Evolutionary conservation across 2,113 vertebrate species (phyloP).

Genomic region (Rhineura floridana): DNA sequence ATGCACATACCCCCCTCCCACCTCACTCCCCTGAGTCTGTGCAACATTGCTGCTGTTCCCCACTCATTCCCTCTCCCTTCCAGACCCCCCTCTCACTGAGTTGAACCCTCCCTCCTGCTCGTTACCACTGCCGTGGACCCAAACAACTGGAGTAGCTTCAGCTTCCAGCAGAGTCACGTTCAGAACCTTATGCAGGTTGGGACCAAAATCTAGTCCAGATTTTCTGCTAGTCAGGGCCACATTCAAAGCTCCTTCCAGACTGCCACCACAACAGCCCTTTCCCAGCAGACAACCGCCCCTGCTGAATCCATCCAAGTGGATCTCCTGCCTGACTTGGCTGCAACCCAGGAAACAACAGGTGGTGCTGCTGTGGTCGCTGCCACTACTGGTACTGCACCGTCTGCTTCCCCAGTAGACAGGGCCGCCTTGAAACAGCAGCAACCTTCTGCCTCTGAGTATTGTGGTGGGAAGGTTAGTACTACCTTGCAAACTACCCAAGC

Average conservation of each 20-base stretch:
- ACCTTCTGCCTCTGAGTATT: conserved; percentile 75
- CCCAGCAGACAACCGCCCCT: conserved; percentile 86
- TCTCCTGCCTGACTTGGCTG: conserved; percentile 83
- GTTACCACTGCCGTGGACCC: too few species aligned
- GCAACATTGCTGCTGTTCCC: too few species aligned
- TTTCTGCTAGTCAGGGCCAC: too few species aligned
- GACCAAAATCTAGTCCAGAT: too few species aligned
- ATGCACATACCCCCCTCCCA: too few species aligned
- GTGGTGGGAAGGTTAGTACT: conserved; percentile 63
- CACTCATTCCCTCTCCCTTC: too few species aligned
- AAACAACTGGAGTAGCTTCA: too few species aligned
- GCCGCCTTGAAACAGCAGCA: conserved; percentile 72
- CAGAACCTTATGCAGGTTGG: too few species aligned
- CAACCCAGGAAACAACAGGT: conserved; percentile 67
- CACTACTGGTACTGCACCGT: conserved; percentile 54
- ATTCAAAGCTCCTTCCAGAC: conserved; percentile 64
- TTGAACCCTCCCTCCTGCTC: too few species aligned
- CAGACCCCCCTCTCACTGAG: too few species aligned
- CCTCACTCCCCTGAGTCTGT: too few species aligned
- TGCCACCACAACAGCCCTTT: conserved; percentile 63
- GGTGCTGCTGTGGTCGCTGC: conserved; percentile 61
- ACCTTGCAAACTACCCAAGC: conserved; percentile 49
- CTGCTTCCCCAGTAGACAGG: conserved; percentile 83
- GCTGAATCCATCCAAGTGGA: conserved; percentile 89
- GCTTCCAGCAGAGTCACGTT: too few species aligned